Base-by-base conservation (phyloP, 2,888 invertebrate genomes). In the Doris montereyensis region DNA sequence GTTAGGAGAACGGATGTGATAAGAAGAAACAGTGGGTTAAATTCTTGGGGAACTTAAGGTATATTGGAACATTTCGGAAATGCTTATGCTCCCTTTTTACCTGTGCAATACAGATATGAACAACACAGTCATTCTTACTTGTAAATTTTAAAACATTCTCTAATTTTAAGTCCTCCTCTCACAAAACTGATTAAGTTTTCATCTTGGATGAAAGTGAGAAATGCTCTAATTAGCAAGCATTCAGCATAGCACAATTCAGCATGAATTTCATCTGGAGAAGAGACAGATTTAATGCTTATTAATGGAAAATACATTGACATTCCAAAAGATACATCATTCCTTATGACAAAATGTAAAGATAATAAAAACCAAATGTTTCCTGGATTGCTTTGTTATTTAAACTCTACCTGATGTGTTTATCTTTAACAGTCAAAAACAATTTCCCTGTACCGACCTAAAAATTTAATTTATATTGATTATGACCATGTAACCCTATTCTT, bases 211-310 rank as follows among this genome's bases (percentile, higher is more conserved):
- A 98, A 97, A 21, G 96, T 96, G 83, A 99, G 93, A 89, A 97
- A 94, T 0, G 98, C 96, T 88, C 96, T 95, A 80, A 98, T 93
- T 72, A 99, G 93, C 71, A 97, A 93, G 41, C 96, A 95, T 91
- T 99, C 98, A 0, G 98, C 98, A 91, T 96, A 96, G 90, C 97
- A 97, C 57, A 99, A 92, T 90, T 99, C 98, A 0, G 98, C 98
- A 92, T 99, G 98, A 24, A 96, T 95, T 92, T 98, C 97, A 88
- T 90, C 92, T 92, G 87, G 73, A 88, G 84, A 52, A 77, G 79
- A 52, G 41, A 32, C 67, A 30, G 67, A 2, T 17, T 26, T 4
- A 13, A 2, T 4, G 13, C 24, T 17, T 13, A 5, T 62, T 24
- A 62, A 62, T 3, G 28, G 4, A 65, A 65, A 26, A 65, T 24